phyloP scores from a whole-genome alignment of 64 coral and sea anemone genomes.

The Porites lutea region DNA sequence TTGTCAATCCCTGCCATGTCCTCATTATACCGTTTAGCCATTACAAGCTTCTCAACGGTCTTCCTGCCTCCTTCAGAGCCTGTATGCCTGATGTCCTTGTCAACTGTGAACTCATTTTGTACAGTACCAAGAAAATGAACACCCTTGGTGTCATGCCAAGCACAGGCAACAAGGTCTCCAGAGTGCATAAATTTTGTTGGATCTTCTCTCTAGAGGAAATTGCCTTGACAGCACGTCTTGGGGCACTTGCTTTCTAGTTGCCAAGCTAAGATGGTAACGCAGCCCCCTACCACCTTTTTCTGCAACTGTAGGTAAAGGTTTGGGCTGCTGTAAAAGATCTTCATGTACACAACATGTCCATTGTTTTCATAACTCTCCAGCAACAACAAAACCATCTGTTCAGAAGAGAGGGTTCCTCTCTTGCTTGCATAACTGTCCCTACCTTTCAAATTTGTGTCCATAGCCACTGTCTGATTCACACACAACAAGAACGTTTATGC shows the following conservation, averaged over 20 bases:
- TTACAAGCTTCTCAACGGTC: constrained; percentile 50
- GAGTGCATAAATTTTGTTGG: constrained; percentile 35
- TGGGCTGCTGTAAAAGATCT: constrained; percentile 71
- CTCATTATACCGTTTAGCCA: constrained; percentile 61
- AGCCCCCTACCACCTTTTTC: constrained; percentile 51
- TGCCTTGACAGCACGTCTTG: constrained; percentile 25
- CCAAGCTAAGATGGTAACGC: constrained; percentile 38
- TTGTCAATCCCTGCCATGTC: constrained; percentile 73
- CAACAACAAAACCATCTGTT: constrained; percentile 52
- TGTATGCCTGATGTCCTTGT: constrained; percentile 20
- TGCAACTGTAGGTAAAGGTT: constrained; percentile 64
- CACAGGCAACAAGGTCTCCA: constrained; percentile 72
- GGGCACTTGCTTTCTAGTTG: constrained; percentile 66
- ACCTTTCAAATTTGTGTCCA: constrained; percentile 53
- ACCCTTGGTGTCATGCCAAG: constrained; percentile 76
- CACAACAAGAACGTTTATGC: constrained; percentile 70
- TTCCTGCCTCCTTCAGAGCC: not conserved
- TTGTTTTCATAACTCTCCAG: constrained; percentile 75
- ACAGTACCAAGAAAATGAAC: constrained; percentile 56
- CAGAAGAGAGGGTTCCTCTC: constrained; percentile 4
- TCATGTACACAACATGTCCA: constrained; percentile 70
- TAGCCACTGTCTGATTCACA: constrained; percentile 76
- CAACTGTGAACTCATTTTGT: constrained; percentile 67
- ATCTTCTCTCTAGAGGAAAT: constrained; percentile 59
- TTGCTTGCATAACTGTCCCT: constrained; percentile 42